These are phyloP conservation scores for Sebastes hopkinsi DNA, from an alignment of 2,797 vertebrate species.

Conservation along the genomic window DNA sequence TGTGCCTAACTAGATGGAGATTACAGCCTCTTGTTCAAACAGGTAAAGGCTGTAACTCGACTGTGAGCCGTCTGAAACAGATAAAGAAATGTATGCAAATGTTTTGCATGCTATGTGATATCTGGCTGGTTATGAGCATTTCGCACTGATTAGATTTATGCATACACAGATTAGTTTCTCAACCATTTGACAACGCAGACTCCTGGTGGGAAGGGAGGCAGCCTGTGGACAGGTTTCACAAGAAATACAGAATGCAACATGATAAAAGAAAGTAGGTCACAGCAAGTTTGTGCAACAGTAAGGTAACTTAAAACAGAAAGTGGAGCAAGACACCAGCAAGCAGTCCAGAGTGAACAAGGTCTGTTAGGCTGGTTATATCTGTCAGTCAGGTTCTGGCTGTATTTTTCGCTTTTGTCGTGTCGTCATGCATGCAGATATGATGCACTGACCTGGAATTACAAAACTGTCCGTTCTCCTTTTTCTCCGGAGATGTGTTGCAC, in stretches of 20 bases:
- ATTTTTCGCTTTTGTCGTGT: neutral
- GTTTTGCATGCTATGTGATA: neutral
- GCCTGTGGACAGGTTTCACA: neutral
- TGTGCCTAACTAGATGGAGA: conserved; percentile 48
- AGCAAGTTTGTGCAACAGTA: neutral
- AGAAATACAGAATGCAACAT: neutral
- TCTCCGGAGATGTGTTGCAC: neutral
- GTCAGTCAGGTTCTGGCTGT: neutral
- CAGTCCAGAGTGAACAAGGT: neutral
- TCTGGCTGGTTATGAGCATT: neutral
- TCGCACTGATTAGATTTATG: neutral
- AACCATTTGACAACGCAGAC: neutral
- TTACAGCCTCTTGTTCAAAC: conserved; percentile 72
- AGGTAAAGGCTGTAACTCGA: conserved; percentile 68
- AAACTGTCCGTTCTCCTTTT: neutral
- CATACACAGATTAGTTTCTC: neutral
- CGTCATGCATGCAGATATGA: neutral
- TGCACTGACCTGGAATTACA: neutral
- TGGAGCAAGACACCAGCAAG: neutral
- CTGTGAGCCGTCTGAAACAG: neutral
- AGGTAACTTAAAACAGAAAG: neutral
- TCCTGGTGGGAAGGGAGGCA: neutral
- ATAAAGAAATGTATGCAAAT: neutral
- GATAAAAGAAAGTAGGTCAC: neutral
- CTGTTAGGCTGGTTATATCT: neutral